Conservation (phyloP, 2,888 invertebrate species). For the Drosophila prostipennis region DNA sequence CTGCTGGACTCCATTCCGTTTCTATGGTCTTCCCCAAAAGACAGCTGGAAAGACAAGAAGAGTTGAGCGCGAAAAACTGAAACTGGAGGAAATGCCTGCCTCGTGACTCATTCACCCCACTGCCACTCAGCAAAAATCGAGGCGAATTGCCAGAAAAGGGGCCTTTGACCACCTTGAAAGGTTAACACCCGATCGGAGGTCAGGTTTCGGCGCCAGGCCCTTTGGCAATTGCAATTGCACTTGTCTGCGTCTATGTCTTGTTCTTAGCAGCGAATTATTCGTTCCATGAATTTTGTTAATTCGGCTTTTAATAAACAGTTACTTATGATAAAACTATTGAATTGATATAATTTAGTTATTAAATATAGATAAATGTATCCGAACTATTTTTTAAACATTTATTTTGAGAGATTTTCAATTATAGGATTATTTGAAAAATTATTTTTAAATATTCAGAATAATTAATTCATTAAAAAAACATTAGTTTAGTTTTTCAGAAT, state of each 20-base stretch:
- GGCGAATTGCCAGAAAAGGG: conserved; percentile 21
- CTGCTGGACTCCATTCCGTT: conserved; percentile 25
- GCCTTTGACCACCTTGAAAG: conserved; percentile 49
- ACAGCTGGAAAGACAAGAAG: conserved; percentile 11
- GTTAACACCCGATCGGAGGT: conserved; percentile 50
- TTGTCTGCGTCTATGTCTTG: conserved; percentile 2
- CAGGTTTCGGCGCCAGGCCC: conserved; percentile 52
- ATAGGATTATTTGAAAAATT: no score
- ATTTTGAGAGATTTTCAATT: no score
- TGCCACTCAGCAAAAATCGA: conserved; percentile 50
- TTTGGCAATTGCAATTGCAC: conserved; percentile 10
- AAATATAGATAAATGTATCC: no score
- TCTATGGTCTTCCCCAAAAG: conserved; percentile 5
- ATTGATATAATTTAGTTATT: not conserved
- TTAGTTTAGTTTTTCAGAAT: no score
- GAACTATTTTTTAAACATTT: no score
- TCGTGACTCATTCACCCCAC: conserved; percentile 25
- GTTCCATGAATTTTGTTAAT: conserved; percentile 13
- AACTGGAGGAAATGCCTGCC: conserved; percentile 16
- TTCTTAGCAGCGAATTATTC: conserved; percentile 5
- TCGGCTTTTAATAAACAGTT: not conserved
- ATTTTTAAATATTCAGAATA: no score
- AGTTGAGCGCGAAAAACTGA: conserved; percentile 1
- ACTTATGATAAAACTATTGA: not conserved
- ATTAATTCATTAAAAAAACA: no score